Base-by-base conservation (phyloP, 1,140 invertebrate species). In the Sitodiplosis mosellana region DNA sequence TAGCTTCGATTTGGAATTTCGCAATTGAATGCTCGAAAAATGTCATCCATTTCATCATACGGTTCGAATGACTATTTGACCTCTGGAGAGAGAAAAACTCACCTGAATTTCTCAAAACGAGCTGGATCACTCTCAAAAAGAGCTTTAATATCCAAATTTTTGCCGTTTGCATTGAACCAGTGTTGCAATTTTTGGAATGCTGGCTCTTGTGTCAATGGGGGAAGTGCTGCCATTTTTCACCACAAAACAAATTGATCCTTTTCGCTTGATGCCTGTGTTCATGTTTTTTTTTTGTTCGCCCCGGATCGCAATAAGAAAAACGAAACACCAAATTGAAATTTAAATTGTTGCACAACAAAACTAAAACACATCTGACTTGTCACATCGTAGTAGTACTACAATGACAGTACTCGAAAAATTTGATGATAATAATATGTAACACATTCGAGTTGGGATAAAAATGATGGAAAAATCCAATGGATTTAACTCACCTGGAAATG, bases 101-200 rank as follows among this genome's bases (percentile, higher is more conserved):
- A 89, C 87, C 82, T 88, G 65, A 77, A 84, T 61, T 86, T 86
- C 21, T 80, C 66, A 59, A 90, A 91, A 27, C 88, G 71, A 33
- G 78, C 65, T 0, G 77, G 60, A 69, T 92, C 83, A 53, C 78
- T 63, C 51, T 77, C 67, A 54, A 93, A 90, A 44, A 91, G 60
- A 52, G 84, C 68, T 49, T 72, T 71, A 54, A 92, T 85, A 53
- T 84, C 77, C 6, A 93, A 72, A 54, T 81, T 77, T 2, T 72
- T 62, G 10, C 72, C 76, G 55, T 80, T 76, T 10, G 59, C 59
- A 48, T 79, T 65, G 56, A 76, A 87, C 64, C 78, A 83, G 34
- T 80, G 69, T 58, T 83, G 70, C 18, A 93, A 65, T 58, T 82
- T 77, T 55, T 74, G 69, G 68, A 73, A 92, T 18, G 73, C 69